Conservation (phyloP, 1,140 invertebrate species). For the Chelonus insularis region DNA sequence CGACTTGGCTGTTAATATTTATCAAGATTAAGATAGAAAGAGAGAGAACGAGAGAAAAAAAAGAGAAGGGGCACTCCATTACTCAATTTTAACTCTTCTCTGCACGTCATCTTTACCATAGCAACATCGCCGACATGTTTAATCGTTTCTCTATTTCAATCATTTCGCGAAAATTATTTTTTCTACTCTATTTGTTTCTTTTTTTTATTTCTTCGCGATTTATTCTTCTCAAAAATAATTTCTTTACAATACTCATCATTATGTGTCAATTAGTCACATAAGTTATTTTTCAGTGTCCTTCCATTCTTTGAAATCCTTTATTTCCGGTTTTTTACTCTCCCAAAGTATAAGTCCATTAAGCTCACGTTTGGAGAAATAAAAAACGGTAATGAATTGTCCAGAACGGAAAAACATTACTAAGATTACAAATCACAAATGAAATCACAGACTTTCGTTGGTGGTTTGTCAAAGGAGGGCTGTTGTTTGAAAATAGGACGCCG, state of each 20-base stretch:
- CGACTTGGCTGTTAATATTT: constrained; percentile 1
- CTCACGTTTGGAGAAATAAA: constrained; percentile 19
- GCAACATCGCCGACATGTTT: constrained; percentile 41
- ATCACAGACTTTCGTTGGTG: constrained; percentile 62
- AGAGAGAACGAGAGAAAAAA: background rate
- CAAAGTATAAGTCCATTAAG: constrained; percentile 21
- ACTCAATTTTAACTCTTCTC: constrained; percentile 40
- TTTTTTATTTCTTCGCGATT: constrained; percentile 20
- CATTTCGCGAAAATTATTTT: constrained; percentile 36
- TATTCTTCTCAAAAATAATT: constrained; percentile 53
- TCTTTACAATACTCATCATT: constrained; percentile 49
- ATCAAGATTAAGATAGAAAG: constrained; percentile 25
- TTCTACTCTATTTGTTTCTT: constrained; percentile 18
- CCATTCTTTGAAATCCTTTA: constrained; percentile 11
- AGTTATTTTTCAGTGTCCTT: constrained; percentile 6
- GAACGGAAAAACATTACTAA: constrained; percentile 53
- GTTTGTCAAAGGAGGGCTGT: constrained; percentile 39
- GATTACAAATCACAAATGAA: constrained; percentile 62
- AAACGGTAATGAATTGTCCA: constrained; percentile 41
- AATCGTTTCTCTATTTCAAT: constrained; percentile 23
- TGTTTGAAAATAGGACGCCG: constrained; percentile 30
- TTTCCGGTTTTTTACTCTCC: constrained; percentile 8
- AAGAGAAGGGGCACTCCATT: constrained; percentile 37
- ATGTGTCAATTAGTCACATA: constrained; percentile 25
- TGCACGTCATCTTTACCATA: constrained; percentile 41